These are phyloP conservation scores for Saccostrea cuccullata DNA, from an alignment of 1,140 invertebrate genomes.

Conservation along the genomic window DNA sequence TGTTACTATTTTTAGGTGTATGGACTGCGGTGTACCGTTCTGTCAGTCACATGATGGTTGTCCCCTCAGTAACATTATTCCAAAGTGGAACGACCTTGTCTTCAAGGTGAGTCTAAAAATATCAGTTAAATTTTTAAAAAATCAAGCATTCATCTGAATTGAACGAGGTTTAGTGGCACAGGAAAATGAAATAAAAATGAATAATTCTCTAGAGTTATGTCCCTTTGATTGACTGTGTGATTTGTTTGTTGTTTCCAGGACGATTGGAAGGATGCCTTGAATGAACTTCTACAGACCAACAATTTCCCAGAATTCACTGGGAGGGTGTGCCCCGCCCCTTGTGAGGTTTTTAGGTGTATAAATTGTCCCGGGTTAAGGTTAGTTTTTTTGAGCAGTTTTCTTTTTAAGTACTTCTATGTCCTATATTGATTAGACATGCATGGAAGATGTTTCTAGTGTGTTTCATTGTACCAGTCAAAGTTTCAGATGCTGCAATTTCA, in stretches of 20 bases:
- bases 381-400: too few relatives aligned
- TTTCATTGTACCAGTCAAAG: too few relatives aligned
- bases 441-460: too few relatives aligned
- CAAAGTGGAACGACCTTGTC: conserved; percentile 99
- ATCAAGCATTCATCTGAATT: too few relatives aligned
- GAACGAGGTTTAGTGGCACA: too few relatives aligned
- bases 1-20: conserved; percentile 83
- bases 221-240: background rate
- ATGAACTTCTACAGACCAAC: conserved; percentile 97
- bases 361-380: too few relatives aligned
- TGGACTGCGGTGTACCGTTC: conserved; percentile 99
- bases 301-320: conserved; percentile 99
- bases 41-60: conserved; percentile 98
- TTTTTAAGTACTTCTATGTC: too few relatives aligned
- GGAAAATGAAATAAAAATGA: too few relatives aligned
- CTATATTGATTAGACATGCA: too few relatives aligned
- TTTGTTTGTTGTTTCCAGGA: conserved; percentile 79
- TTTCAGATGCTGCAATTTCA: too few relatives aligned
- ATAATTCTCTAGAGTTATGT: background rate
- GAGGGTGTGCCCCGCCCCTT: conserved; percentile 98
- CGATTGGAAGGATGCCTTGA: conserved; percentile 97
- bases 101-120: conserved; percentile 82
- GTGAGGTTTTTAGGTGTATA: too few relatives aligned
- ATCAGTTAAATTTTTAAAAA: too few relatives aligned
- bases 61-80: conserved; percentile 98